A percentile compares a stretch with the other conserved stretches of the same genome.
Evolutionary conservation across 2,888 invertebrate species (phyloP).

Genomic region (Fabriciana adippe): DNA sequence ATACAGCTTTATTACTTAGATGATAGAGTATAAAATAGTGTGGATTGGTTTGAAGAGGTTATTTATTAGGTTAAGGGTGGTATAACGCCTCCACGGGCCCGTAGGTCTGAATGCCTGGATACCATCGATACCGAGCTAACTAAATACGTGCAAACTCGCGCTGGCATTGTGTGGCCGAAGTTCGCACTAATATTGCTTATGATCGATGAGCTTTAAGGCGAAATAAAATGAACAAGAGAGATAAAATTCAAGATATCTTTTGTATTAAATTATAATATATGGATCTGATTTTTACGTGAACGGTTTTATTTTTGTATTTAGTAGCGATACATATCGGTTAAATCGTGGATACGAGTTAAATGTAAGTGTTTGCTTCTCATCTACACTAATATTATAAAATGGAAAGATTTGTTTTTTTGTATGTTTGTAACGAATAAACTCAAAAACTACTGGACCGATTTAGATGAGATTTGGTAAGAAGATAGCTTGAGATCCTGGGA

Average conservation of each 20-base stretch:
- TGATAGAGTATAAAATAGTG: slow-evolving; percentile 47
- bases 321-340: no score
- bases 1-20: slow-evolving; percentile 43
- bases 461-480: no score
- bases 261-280: slow-evolving; percentile 1
- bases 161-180: slow-evolving; percentile 47
- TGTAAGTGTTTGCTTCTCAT: no score
- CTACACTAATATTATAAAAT: no score
- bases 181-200: slow-evolving; percentile 26
- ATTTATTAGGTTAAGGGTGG: slow-evolving; percentile 61
- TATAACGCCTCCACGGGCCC: slow-evolving; percentile 61
- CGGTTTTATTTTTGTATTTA: neutral
- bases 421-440: no score
- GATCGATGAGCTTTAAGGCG: slow-evolving; percentile 24
- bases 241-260: slow-evolving; percentile 4
- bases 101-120: slow-evolving; percentile 54
- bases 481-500: no score
- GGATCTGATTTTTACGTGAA: neutral
- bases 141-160: slow-evolving; percentile 63
- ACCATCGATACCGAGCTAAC: slow-evolving; percentile 57
- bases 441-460: no score
- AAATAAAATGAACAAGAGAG: slow-evolving; percentile 11
- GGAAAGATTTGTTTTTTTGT: no score
- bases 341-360: no score
- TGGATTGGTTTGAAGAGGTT: slow-evolving; percentile 48